Conservation (phyloP, 2,888 invertebrate species). For the Rhyacophila evoluta region DNA sequence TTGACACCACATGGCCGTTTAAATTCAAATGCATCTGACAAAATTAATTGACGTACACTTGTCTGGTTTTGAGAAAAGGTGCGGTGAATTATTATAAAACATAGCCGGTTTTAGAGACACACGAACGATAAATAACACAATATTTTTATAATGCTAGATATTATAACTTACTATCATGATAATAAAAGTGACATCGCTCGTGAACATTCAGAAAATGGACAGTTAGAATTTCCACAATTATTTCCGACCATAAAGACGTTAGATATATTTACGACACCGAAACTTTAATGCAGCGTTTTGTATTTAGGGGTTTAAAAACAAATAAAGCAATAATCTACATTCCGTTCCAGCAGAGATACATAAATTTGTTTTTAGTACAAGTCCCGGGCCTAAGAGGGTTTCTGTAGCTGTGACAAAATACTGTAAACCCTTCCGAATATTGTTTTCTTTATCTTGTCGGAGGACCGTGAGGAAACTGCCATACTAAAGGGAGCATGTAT, state of each 20-base stretch:
- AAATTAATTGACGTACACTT: too few relatives aligned
- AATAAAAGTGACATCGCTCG: neutral
- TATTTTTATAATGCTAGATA: too few relatives aligned
- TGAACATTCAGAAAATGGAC: neutral
- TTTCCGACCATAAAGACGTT: neutral
- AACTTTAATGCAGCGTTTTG: neutral
- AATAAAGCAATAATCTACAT: slow-evolving; percentile 24
- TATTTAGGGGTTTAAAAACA: neutral
- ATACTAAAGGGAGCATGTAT: neutral
- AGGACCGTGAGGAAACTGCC: neutral
- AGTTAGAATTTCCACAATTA: neutral
- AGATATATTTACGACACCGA: neutral
- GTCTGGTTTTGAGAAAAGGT: too few relatives aligned
- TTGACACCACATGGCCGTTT: too few relatives aligned
- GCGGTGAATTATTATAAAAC: too few relatives aligned
- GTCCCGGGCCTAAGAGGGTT: neutral
- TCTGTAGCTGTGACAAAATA: neutral
- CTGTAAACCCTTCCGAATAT: slow-evolving; percentile 20
- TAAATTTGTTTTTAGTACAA: slow-evolving; percentile 10
- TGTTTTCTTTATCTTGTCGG: slow-evolving; percentile 2
- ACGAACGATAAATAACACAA: too few relatives aligned
- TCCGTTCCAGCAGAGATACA: slow-evolving; percentile 3
- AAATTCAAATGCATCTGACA: too few relatives aligned
- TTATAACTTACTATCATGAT: neutral
- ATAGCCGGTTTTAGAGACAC: too few relatives aligned